Conservation (phyloP, 2,797 vertebrate genomes). For the Hafferia zeledoni region DNA sequence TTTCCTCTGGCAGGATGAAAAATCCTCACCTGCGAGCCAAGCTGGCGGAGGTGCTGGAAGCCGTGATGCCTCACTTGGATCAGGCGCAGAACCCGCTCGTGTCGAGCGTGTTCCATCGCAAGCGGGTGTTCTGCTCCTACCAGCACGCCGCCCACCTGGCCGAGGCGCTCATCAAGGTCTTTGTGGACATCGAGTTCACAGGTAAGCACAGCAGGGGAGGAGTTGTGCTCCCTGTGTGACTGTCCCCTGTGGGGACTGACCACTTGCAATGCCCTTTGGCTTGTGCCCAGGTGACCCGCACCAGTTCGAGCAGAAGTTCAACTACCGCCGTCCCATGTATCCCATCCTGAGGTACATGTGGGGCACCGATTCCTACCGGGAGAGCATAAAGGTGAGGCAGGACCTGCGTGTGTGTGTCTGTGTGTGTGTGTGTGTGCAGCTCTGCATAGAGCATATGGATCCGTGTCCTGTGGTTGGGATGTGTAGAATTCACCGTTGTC, state of each 20-base stretch:
- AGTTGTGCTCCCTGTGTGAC: background rate
- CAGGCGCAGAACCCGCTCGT: constrained; percentile 81
- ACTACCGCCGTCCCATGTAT: constrained; percentile 98
- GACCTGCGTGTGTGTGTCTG: accelerated
- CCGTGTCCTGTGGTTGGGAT: accelerated
- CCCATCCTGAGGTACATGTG: constrained; percentile 98
- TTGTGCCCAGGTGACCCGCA: constrained; percentile 90
- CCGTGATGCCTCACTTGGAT: constrained; percentile 97
- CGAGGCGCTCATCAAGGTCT: constrained; percentile 95
- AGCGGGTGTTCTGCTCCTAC: constrained; percentile 92
- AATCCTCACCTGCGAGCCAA: constrained; percentile 97
- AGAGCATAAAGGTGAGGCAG: constrained; percentile 90
- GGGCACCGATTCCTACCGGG: constrained; percentile 88
- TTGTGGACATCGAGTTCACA: constrained; percentile 98
- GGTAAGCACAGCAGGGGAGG: constrained; percentile 66
- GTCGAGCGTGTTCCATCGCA: constrained; percentile 90
- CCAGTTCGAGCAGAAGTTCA: constrained; percentile 99
- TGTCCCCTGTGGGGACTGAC: background rate
- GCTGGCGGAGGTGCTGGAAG: constrained; percentile 94
- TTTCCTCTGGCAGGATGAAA: constrained; percentile 86
- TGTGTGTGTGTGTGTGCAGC: too few relatives aligned
- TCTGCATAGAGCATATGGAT: accelerated
- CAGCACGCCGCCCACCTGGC: constrained; percentile 87
- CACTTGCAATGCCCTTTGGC: background rate
- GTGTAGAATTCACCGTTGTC: background rate